Conservation (phyloP, 2,113 vertebrate genomes). For the mouse (Mus musculus) region DNA sequence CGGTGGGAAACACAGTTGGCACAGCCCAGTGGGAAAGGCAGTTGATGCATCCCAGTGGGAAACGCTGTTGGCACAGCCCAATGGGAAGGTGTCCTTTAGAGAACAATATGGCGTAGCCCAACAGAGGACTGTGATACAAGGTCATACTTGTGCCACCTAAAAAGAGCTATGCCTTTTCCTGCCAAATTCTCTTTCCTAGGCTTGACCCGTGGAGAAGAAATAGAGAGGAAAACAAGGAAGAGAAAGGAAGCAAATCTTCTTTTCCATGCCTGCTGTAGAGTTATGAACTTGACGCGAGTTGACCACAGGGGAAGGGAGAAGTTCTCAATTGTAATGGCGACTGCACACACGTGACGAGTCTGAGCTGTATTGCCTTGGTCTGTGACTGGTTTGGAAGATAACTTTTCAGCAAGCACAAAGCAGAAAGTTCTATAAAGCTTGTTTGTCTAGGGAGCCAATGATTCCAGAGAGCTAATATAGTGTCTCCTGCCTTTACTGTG, state of each 20-base stretch:
- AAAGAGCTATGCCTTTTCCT: neutral
- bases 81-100: neutral
- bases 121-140: neutral
- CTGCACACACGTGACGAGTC: neutral
- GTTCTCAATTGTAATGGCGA: neutral
- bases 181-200: neutral
- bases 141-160: neutral
- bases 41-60: no score
- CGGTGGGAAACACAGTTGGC: neutral
- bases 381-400: neutral
- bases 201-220: neutral
- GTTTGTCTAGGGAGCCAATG: neutral
- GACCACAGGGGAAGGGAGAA: neutral
- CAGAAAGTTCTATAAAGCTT: neutral
- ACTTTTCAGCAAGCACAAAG: neutral
- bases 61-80: neutral
- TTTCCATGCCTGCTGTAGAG: neutral
- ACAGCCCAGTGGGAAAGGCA: neutral
- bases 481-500: neutral
- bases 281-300: neutral
- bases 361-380: neutral
- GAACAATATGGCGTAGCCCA: neutral
- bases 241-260: neutral
- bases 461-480: neutral
- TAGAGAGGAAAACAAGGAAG: neutral